Conservation (phyloP, 1,140 invertebrate genomes). For the Brachionus sp. region DNA sequence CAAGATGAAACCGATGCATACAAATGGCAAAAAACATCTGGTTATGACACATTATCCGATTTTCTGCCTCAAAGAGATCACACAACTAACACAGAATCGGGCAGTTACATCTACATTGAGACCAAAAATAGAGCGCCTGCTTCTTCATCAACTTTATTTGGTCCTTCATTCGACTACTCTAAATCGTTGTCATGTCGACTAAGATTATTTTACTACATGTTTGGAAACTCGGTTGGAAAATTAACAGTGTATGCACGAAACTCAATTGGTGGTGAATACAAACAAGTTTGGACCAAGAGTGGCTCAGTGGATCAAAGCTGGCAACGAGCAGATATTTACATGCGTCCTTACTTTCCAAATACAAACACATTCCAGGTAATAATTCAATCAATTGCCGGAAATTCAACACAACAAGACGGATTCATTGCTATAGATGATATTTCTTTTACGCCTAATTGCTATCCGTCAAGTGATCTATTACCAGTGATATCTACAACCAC, state of each 20-base stretch:
- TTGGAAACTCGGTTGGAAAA: slow-evolving; percentile 51
- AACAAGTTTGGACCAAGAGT: slow-evolving; percentile 47
- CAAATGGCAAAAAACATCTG: slow-evolving; percentile 21
- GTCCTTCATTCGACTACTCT: slow-evolving; percentile 48
- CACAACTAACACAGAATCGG: slow-evolving; percentile 32
- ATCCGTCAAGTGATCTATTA: slow-evolving; percentile 1
- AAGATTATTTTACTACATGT: slow-evolving; percentile 56
- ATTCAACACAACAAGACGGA: slow-evolving; percentile 50
- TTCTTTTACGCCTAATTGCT: slow-evolving; percentile 53
- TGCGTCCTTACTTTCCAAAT: not conserved
- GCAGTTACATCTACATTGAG: slow-evolving; percentile 48
- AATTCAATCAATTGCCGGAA: slow-evolving; percentile 46
- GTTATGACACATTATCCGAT: not conserved
- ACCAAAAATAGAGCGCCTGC: slow-evolving; percentile 42
- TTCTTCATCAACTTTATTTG: not conserved
- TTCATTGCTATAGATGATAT: slow-evolving; percentile 58
- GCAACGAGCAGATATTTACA: slow-evolving; percentile 19
- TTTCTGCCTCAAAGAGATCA: slow-evolving; percentile 34
- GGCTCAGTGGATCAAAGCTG: slow-evolving; percentile 29
- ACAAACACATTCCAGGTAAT: not conserved
- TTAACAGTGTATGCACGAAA: slow-evolving; percentile 51
- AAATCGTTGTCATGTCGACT: slow-evolving; percentile 48
- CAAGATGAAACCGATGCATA: not conserved
- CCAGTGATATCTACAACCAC: slow-evolving; percentile 47
- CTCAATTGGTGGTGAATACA: slow-evolving; percentile 50